phyloP scores from a whole-genome alignment of 2,888 invertebrate species.

The Adelognathus sp. region DNA sequence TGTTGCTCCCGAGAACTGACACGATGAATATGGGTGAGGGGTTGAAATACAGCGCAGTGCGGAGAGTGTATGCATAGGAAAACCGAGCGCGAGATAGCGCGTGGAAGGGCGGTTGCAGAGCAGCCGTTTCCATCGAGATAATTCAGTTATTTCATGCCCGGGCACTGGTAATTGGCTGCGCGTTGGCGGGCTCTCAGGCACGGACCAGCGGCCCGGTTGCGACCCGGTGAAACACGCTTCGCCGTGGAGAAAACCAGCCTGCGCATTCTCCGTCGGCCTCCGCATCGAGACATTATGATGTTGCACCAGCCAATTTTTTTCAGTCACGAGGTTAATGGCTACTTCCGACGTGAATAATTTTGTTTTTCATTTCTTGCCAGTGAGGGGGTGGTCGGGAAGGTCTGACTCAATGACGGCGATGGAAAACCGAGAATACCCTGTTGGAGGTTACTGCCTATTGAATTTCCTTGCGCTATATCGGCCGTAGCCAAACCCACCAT shows the following conservation, averaged over 20 bases:
- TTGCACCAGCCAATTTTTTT: slow-evolving; percentile 76
- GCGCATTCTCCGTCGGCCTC: slow-evolving; percentile 58
- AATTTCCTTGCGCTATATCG: not conserved
- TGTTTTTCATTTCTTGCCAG: slow-evolving; percentile 58
- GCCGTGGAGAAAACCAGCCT: slow-evolving; percentile 61
- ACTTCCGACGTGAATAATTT: slow-evolving; percentile 72
- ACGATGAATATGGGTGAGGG: slow-evolving; percentile 14
- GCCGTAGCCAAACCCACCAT: too few species aligned
- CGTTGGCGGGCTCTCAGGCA: slow-evolving; percentile 70
- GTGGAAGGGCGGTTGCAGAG: slow-evolving; percentile 70
- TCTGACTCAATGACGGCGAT: not conserved
- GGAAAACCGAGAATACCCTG: not conserved
- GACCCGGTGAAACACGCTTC: slow-evolving; percentile 59
- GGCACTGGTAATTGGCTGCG: slow-evolving; percentile 79
- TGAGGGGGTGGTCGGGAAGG: not conserved
- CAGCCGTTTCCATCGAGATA: slow-evolving; percentile 78
- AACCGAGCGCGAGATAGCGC: slow-evolving; percentile 45
- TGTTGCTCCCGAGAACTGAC: slow-evolving; percentile 46
- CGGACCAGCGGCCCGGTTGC: slow-evolving; percentile 59
- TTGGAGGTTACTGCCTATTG: not conserved
- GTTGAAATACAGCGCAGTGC: slow-evolving; percentile 38
- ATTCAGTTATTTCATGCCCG: slow-evolving; percentile 79
- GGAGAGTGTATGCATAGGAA: slow-evolving; percentile 23
- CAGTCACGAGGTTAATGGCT: slow-evolving; percentile 74
- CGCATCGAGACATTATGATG: slow-evolving; percentile 73